Base-by-base conservation (phyloP, 35 echinoderm and acorn worm genomes). In the Acanthaster planci region DNA sequence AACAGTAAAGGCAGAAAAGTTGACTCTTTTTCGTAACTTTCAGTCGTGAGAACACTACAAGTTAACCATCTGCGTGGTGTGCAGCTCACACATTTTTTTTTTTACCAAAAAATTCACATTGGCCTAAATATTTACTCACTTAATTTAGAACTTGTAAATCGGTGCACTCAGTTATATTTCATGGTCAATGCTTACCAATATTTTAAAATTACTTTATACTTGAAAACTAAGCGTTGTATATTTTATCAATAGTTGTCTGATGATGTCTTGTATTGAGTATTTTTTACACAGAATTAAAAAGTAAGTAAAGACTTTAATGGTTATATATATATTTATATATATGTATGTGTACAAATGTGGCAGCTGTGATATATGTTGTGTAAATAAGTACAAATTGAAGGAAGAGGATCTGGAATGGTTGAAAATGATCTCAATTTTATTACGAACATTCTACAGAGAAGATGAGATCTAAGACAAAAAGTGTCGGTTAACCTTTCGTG, bases 201-300 rank as follows among this genome's bases (percentile, higher is more conserved):
- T 21, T 72, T 72, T 14, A 72, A 34, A 72, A 34, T 47, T 47
- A 47, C 64, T 31, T 72, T 30, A 34, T 26, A 31, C 64, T 7
- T 72, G 26, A 31, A 7, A 10, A 31, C 1, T 72, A 14, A 31
- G 10, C 30, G 14, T 10, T 72, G 64, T 72, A 34, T 72, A 72
- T 72, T 72, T 72, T 29, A 3, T 27, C 22, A 12, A 14, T 27
- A 23, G 9, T 72, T 72, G 64, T 14, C 30, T 26, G 34, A 14
- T 72, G 1, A 29, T 26, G 26, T 31, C 22, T 26, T 59, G 56
- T 59, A n/a, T 72, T 72, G 64, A 72, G 34, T 72, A 72, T 72
- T 72, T 72, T 72, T 72, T 72, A 47, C 42, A 47, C 42, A 47
- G 42, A 47, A 47, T 47, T 72, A 27, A 72, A 26, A 72, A 72